These are phyloP conservation scores for Catocala sponsa DNA, from an alignment of 2,888 invertebrate genomes.

Conservation along the genomic window DNA sequence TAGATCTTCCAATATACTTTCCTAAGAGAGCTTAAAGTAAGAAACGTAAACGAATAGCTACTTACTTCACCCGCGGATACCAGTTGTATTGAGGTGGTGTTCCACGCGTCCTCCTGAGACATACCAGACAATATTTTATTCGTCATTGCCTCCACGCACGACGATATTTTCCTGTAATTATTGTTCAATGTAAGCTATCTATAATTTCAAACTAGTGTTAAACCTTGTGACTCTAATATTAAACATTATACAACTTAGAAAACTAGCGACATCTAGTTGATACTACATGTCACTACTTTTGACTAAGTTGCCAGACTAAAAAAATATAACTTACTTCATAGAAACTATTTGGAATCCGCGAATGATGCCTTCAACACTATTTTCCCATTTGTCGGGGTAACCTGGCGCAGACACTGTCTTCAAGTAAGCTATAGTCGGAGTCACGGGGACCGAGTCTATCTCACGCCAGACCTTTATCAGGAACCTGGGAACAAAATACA, in stretches of 20 bases:
- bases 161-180: conserved; percentile 89
- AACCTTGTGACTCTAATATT: too few relatives aligned
- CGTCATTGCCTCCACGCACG: conserved; percentile 90
- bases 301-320: too few relatives aligned
- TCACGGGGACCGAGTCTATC: conserved; percentile 86
- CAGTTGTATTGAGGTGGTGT: conserved; percentile 93
- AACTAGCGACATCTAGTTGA: too few relatives aligned
- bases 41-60: not conserved
- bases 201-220: not conserved
- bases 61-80: conserved; percentile 94
- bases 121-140: conserved; percentile 89
- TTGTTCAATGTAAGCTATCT: not conserved
- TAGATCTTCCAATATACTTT: too few relatives aligned
- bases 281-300: too few relatives aligned
- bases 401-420: conserved; percentile 61
- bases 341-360: conserved; percentile 89
- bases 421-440: conserved; percentile 92
- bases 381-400: conserved; percentile 70
- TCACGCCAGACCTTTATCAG: conserved; percentile 93
- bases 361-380: conserved; percentile 86
- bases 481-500: conserved; percentile 80
- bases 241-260: too few relatives aligned
- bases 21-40: too few relatives aligned
- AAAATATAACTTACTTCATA: conserved; percentile 81
- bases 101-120: conserved; percentile 94